phyloP scores from a whole-genome alignment of 1,140 invertebrate species.

The Lordiphosa collinella region DNA sequence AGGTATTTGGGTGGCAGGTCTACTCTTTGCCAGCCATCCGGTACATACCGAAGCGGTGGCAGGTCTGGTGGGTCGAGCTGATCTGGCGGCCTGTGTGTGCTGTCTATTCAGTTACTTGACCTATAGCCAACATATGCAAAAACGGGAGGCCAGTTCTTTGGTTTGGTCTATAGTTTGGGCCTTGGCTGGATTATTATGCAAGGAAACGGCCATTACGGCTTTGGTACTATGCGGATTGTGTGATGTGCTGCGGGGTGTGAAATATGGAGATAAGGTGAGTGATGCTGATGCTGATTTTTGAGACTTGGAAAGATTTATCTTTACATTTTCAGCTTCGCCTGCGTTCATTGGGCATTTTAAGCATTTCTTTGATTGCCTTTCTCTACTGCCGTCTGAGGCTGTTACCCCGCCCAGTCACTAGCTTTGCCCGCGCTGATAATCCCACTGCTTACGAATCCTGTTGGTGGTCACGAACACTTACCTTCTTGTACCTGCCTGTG shows the following conservation, averaged over 20 bases:
- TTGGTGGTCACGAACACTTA: slow-evolving; percentile 86
- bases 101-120: slow-evolving; percentile 91
- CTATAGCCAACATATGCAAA: slow-evolving; percentile 85
- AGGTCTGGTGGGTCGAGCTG: slow-evolving; percentile 95
- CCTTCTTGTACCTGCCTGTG: slow-evolving; percentile 92
- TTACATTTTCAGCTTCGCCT: slow-evolving; percentile 83
- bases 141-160: slow-evolving; percentile 82
- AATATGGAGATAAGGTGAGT: slow-evolving; percentile 57
- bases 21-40: slow-evolving; percentile 96
- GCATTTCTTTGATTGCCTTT: slow-evolving; percentile 81
- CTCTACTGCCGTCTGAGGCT: slow-evolving; percentile 84
- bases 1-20: slow-evolving; percentile 87
- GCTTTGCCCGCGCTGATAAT: slow-evolving; percentile 93
- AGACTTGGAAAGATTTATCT: no score
- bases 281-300: not conserved
- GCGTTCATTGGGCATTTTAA: slow-evolving; percentile 83
- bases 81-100: slow-evolving; percentile 94
- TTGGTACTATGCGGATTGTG: slow-evolving; percentile 92
- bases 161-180: slow-evolving; percentile 82
- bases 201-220: slow-evolving; percentile 95
- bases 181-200: slow-evolving; percentile 88
- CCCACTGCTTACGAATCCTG: slow-evolving; percentile 89
- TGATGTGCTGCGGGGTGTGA: slow-evolving; percentile 81
- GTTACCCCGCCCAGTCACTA: slow-evolving; percentile 83
- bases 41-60: slow-evolving; percentile 97